Evolutionary conservation across 1,140 invertebrate species (phyloP).

Genomic region (Drosophila hydei): DNA sequence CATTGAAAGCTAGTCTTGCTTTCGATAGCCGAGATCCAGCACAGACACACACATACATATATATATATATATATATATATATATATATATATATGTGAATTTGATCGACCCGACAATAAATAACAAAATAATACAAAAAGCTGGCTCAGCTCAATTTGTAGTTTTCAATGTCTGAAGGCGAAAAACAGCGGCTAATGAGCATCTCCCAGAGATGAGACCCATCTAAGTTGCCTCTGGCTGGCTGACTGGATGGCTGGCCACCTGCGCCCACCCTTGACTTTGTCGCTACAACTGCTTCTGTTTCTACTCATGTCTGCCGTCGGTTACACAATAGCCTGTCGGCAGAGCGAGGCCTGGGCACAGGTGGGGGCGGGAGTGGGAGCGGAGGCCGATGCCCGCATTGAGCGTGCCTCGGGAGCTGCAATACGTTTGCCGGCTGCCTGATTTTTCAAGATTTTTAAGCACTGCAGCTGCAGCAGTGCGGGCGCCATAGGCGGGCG

Average conservation of each 20-base stretch:
- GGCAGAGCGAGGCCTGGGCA: neutral
- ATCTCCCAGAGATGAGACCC: conserved; percentile 11
- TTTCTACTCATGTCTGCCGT: neutral
- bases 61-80: too few species aligned
- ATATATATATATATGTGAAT: too few species aligned
- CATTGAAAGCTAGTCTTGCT: conserved; percentile 32
- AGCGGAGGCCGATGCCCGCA: conserved; percentile 26
- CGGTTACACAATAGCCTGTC: conserved; percentile 4
- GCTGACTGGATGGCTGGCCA: neutral
- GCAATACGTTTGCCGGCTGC: conserved; percentile 65
- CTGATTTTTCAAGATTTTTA: conserved; percentile 66
- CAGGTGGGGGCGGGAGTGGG: neutral
- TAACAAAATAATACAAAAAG: conserved; percentile 18
- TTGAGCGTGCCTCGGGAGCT: conserved; percentile 13
- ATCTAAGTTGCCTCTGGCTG: neutral
- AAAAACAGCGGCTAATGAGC: conserved; percentile 58
- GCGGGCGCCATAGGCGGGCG: conserved; percentile 8
- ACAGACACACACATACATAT: too few species aligned
- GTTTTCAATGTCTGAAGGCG: conserved; percentile 40
- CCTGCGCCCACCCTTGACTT: neutral
- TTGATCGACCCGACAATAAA: conserved; percentile 48
- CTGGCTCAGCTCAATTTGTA: conserved; percentile 26
- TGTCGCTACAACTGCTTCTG: neutral
- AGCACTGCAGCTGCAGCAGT: conserved; percentile 37
- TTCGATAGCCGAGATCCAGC: conserved; percentile 17